phyloP scores from a whole-genome alignment of 2,113 vertebrate species.

The Ciconia maguari region DNA sequence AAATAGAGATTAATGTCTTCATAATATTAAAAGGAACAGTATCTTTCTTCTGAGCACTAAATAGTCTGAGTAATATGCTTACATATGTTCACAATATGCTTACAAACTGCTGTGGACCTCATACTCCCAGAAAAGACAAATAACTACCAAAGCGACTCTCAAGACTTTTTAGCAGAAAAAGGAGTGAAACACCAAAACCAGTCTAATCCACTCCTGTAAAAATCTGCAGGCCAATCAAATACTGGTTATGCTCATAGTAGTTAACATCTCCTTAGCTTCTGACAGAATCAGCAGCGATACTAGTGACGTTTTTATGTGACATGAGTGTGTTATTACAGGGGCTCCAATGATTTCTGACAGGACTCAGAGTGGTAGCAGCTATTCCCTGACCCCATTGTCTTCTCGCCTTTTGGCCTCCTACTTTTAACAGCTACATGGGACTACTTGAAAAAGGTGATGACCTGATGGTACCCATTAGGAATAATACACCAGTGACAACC shows the following conservation, averaged over 20 bases:
- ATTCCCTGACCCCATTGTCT: not conserved
- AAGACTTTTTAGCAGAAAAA: not conserved
- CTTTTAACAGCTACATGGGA: not conserved
- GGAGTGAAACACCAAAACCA: not conserved
- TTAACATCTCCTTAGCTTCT: not conserved
- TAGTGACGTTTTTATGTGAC: not conserved
- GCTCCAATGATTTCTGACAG: not conserved
- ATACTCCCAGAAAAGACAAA: not conserved
- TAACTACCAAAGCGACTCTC: not conserved
- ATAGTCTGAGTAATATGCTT: not conserved
- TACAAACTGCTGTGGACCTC: not conserved
- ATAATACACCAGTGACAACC: not conserved
- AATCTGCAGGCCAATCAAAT: not conserved
- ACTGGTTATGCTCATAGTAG: accelerated
- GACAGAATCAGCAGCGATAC: not conserved
- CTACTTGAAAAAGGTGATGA: not conserved
- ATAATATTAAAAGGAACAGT: not conserved
- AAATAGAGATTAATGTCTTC: not conserved
- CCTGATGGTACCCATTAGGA: not conserved
- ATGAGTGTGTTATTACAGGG: not conserved
- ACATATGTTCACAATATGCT: not conserved
- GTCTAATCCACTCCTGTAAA: not conserved
- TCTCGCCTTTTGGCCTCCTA: not conserved
- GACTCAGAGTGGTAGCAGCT: not conserved
- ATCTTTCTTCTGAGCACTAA: not conserved